These are phyloP conservation scores for Aethina tumida DNA, from an alignment of 1,140 invertebrate species.

Conservation along the genomic window DNA sequence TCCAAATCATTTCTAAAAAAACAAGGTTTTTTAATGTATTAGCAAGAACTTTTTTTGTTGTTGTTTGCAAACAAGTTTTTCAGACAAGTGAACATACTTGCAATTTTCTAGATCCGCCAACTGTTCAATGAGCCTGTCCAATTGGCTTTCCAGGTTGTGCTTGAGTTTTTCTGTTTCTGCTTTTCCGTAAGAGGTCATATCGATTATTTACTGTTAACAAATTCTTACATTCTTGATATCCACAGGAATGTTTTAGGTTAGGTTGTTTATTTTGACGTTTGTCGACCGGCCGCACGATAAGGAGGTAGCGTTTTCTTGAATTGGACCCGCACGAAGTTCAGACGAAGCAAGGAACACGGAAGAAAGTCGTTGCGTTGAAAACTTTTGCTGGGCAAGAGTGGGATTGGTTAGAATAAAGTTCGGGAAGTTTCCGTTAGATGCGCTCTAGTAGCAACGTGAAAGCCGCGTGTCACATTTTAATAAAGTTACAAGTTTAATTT, in stretches of 20 bases:
- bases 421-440: conserved; percentile 22
- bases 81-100: conserved; percentile 44
- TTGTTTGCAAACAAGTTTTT: no score
- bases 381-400: no score
- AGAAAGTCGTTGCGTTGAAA: not conserved
- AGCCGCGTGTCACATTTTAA: conserved; percentile 39
- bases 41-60: no score
- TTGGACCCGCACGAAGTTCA: not conserved
- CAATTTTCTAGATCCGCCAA: conserved; percentile 62
- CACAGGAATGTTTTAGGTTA: conserved; percentile 12
- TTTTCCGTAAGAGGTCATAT: conserved; percentile 32
- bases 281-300: conserved; percentile 3
- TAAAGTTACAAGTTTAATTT: conserved; percentile 29
- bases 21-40: conserved; percentile 1
- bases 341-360: not conserved
- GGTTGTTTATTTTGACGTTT: conserved; percentile 19
- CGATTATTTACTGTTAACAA: conserved; percentile 4
- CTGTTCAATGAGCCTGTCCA: conserved; percentile 62
- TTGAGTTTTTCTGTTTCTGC: conserved; percentile 44
- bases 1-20: conserved; percentile 52
- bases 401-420: conserved; percentile 5
- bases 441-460: conserved; percentile 34
- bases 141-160: conserved; percentile 61
- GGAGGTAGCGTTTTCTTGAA: not conserved
- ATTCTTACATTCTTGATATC: conserved; percentile 9